Conservation (phyloP, 2,888 invertebrate species). For the Lasioglossum oenotherae region DNA sequence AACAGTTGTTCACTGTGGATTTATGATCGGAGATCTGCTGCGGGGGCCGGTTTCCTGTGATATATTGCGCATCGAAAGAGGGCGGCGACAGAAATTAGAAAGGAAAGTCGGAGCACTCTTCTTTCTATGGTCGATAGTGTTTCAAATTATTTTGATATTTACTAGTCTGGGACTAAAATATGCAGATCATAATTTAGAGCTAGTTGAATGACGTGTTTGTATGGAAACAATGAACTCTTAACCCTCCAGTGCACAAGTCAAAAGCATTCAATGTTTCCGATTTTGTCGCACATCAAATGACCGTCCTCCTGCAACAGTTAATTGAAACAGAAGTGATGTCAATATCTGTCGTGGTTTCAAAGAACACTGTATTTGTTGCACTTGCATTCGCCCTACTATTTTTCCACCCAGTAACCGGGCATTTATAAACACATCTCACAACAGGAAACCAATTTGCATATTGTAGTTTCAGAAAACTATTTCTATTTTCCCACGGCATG, state of each 20-base stretch:
- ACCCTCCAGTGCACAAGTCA: too few relatives aligned
- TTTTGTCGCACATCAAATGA: background rate
- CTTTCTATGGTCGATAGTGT: background rate
- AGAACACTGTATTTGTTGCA: background rate
- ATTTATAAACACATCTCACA: background rate
- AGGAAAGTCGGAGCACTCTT: slow-evolving; percentile 5
- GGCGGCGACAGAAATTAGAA: slow-evolving; percentile 37
- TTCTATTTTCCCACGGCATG: background rate
- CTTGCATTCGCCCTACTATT: background rate
- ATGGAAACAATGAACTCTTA: too few relatives aligned
- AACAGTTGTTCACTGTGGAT: slow-evolving; percentile 48
- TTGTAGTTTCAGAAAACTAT: background rate
- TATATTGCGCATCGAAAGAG: slow-evolving; percentile 36
- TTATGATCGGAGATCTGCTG: slow-evolving; percentile 48
- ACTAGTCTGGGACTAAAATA: too few relatives aligned
- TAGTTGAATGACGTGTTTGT: too few relatives aligned
- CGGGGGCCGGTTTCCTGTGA: slow-evolving; percentile 33
- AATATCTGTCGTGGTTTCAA: background rate
- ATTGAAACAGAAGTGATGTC: background rate
- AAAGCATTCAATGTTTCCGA: too few relatives aligned
- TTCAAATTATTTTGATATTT: background rate
- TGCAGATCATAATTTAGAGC: too few relatives aligned
- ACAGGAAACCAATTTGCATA: background rate
- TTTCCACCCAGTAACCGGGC: too few relatives aligned
- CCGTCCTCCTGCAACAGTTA: background rate